phyloP scores from a whole-genome alignment of 2,797 vertebrate species.

The Benthosema pterotum region DNA sequence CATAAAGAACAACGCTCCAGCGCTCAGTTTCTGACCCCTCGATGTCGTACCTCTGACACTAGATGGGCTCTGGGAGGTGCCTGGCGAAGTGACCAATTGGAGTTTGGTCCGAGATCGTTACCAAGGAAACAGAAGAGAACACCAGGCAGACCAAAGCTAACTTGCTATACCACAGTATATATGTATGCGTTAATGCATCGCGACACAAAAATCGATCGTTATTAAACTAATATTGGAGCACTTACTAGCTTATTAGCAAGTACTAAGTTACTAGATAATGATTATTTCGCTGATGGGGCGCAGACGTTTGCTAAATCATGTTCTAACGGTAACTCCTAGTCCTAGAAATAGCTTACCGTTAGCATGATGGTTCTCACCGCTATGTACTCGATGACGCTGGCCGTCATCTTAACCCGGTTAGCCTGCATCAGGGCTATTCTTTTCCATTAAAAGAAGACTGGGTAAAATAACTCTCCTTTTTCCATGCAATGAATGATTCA shows the following conservation, averaged over 20 bases:
- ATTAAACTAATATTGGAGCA: not conserved
- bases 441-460: too few species aligned
- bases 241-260: not conserved
- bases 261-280: not conserved
- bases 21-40: too few species aligned
- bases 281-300: not conserved
- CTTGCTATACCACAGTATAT: not conserved
- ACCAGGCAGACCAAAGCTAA: constrained; percentile 25
- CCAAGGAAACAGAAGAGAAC: constrained; percentile 58
- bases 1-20: too few species aligned
- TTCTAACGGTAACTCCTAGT: not conserved
- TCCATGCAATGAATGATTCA: too few species aligned
- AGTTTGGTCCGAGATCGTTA: constrained; percentile 45
- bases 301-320: not conserved
- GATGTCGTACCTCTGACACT: too few species aligned
- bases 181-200: not conserved
- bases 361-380: not conserved
- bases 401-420: not conserved
- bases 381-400: not conserved
- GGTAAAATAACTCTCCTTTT: too few species aligned
- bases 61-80: too few species aligned
- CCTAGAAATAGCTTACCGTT: not conserved
- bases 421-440: too few species aligned
- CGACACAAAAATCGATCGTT: not conserved
- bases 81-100: constrained; percentile 40